Evolutionary conservation across 1,140 invertebrate species (phyloP), one percentile per base, ranked within the genome.

Genomic region (Gryllus bimaculatus): DNA sequence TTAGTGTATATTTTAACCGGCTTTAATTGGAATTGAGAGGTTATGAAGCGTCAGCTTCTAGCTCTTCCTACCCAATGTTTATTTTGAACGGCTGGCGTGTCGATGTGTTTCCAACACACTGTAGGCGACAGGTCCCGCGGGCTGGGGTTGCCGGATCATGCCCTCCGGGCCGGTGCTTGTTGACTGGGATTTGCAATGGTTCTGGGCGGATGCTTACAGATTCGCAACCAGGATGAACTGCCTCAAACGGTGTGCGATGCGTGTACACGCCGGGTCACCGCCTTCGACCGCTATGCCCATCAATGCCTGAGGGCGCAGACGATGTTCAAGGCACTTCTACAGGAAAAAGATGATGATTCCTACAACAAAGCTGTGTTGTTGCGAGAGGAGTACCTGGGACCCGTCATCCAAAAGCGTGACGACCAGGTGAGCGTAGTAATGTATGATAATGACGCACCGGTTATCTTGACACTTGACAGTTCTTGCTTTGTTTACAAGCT

Each of bases 211-310:
- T 66, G 54, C 10, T 48, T 75, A 20, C 48, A 79, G 79, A 75
- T 79, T 39, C n/a, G 48, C 74, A 79, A 20, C 18, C 48, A 79
- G 15, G 79, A 79, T 79, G 76, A 79, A 12, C 15, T 79, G 39
- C 76, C 79, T 1, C 75, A 77, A 47, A 54, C 48, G 49, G 75
- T 79, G 5, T 79, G 79, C 47, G 21, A 79, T 49, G 39, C 21
- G 7, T 79, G 79, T 47, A 48, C 47, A 47, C 79, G 76, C 15
- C 21, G 75, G 15, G 20, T 79, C 18, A 26, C 74, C 47, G 26
- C 54, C 26, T 79, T 79, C 49, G 79, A 79, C 75, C 73, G 48
- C 21, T 79, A 77, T 73, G 79, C 75, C 48, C 75, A 79, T 48
- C 75, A 79, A 10, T 79, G 79, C 48, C 76, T 20, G 47, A 47